Conservation (phyloP, 2,113 vertebrate genomes). For the Eidolon helvum region DNA sequence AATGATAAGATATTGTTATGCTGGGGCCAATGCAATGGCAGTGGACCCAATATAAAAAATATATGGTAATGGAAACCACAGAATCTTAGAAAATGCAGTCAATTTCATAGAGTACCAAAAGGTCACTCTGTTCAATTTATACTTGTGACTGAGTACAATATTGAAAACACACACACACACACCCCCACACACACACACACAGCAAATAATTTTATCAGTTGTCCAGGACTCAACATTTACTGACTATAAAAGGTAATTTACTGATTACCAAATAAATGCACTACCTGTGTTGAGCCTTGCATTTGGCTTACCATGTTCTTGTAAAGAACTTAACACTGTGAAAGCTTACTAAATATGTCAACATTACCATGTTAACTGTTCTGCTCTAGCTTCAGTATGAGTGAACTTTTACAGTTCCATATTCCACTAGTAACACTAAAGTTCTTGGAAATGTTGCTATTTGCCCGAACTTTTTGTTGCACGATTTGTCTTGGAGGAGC, state of each 20-base stretch:
- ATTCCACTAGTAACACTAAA: not conserved
- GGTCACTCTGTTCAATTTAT: conserved; percentile 93
- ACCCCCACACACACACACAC: conserved; percentile 70
- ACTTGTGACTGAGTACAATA: conserved; percentile 84
- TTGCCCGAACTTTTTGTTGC: not conserved
- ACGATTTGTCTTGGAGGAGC: not conserved
- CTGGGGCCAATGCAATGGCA: conserved; percentile 64
- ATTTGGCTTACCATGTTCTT: conserved; percentile 61
- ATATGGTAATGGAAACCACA: conserved; percentile 90
- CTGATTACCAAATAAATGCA: conserved; percentile 91
- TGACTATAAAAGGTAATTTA: conserved; percentile 87
- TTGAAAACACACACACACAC: conserved; percentile 79
- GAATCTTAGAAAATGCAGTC: conserved; percentile 91
- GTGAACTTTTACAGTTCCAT: not conserved
- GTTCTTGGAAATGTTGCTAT: not conserved
- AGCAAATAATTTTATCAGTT: conserved; percentile 90
- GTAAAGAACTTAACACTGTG: conserved; percentile 76
- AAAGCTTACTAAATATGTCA: conserved; percentile 72
- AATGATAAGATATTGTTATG: conserved; percentile 73
- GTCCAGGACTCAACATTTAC: conserved; percentile 85
- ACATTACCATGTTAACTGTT: not conserved
- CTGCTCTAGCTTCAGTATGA: not conserved
- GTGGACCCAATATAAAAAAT: conserved; percentile 84
- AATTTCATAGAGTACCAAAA: conserved; percentile 90
- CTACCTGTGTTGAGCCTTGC: conserved; percentile 79